These are phyloP conservation scores for Platyscelio sp. DNA, from an alignment of 2,888 invertebrate species.

Conservation along the genomic window DNA sequence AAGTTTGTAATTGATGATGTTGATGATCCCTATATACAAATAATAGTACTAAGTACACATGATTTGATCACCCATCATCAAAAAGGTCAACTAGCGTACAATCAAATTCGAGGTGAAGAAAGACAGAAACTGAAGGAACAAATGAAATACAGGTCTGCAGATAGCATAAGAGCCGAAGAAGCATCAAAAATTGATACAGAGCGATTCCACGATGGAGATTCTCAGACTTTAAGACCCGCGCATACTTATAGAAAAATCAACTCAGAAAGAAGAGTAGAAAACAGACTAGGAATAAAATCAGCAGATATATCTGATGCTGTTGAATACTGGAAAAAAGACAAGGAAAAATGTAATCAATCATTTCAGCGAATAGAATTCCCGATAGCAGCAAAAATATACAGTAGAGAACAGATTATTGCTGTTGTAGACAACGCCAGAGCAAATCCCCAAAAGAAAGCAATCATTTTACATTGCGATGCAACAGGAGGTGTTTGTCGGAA, in stretches of 20 bases:
- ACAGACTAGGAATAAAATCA: slow-evolving; percentile 21
- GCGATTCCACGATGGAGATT: slow-evolving; percentile 26
- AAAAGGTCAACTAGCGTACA: background rate
- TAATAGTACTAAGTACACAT: background rate
- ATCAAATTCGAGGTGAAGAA: slow-evolving; percentile 6
- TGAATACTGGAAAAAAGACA: slow-evolving; percentile 35
- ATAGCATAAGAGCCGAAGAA: background rate
- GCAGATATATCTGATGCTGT: slow-evolving; percentile 60
- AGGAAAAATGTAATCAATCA: slow-evolving; percentile 9
- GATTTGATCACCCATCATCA: background rate
- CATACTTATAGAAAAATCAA: slow-evolving; percentile 18
- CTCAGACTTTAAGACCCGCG: background rate
- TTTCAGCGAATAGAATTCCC: background rate
- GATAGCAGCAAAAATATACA: slow-evolving; percentile 27
- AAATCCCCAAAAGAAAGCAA: slow-evolving; percentile 23
- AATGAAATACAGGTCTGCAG: background rate
- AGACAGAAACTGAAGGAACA: slow-evolving; percentile 12
- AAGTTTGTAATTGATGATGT: slow-evolving; percentile 5
- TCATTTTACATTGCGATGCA: background rate
- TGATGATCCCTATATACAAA: background rate
- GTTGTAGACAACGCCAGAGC: slow-evolving; percentile 16
- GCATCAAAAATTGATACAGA: background rate
- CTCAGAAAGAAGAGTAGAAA: slow-evolving; percentile 25
- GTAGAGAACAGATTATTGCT: slow-evolving; percentile 10
- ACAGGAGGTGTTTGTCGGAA: slow-evolving; percentile 22